Conservation (phyloP, 2,797 vertebrate genomes). For the Smutsia gigantea region DNA sequence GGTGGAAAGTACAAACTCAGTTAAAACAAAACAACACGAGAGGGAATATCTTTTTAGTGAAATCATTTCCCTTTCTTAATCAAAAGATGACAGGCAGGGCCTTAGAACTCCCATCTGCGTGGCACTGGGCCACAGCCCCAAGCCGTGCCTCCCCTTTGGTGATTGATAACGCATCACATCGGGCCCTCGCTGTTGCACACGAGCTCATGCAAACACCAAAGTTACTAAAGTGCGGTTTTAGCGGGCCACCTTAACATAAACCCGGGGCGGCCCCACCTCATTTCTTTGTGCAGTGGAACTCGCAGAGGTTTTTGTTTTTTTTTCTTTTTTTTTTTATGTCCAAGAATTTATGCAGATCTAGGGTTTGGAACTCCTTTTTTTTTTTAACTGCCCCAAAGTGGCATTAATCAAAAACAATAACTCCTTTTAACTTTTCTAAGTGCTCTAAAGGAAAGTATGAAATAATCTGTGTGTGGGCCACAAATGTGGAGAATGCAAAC, state of each 20-base stretch:
- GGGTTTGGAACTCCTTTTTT: conserved; percentile 78
- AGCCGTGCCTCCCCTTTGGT: conserved; percentile 67
- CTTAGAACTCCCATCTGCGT: conserved; percentile 94
- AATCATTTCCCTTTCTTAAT: conserved; percentile 97
- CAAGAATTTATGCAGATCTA: conserved; percentile 81
- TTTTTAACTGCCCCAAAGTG: conserved; percentile 86
- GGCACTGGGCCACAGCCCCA: conserved; percentile 85
- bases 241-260: conserved; percentile 66
- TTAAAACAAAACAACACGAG: conserved; percentile 92
- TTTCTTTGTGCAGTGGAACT: conserved; percentile 69
- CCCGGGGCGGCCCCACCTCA: neutral
- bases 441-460: conserved; percentile 94
- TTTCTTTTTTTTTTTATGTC: conserved; percentile 48
- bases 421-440: conserved; percentile 94
- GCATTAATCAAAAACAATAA: conserved; percentile 99
- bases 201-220: conserved; percentile 68
- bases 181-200: conserved; percentile 46
- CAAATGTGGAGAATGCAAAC: conserved; percentile 98
- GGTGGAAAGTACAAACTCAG: conserved; percentile 92
- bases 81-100: conserved; percentile 93
- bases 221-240: conserved; percentile 62
- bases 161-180: conserved; percentile 77
- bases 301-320: conserved; percentile 51
- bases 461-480: conserved; percentile 99
- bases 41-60: conserved; percentile 94